Evolutionary conservation across 2,888 invertebrate genomes (phyloP), one percentile per base, ranked within the genome.

Genomic region (Halocaridina rubra): DNA sequence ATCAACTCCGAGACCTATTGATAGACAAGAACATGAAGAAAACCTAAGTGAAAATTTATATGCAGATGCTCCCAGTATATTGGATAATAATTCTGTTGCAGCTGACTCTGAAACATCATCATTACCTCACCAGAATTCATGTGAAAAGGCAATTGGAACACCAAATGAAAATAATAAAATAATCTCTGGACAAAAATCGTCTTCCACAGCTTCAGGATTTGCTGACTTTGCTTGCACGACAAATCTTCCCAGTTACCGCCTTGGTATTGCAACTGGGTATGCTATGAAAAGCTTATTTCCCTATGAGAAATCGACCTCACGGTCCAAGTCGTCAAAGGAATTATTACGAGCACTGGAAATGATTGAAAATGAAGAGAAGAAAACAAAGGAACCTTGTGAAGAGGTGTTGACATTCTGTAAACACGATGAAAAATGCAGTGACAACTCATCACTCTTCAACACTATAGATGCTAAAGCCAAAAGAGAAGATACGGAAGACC

Each of bases 331-430:
- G 3, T 84, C 79, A 22, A 79, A 79, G 64, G 84, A 84, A 32
- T 46, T 84, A 13, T 29, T 84, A 19, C 79, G 79, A 19, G 84
- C 80, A 16, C 67, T 84, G 13, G 32, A 61, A 30, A 80, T 84
- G 84, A 79, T 84, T 19, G 84, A 84, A 30, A 79, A 84, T 19
- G 84, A 84, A 30, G 84, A 84, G 46, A 84, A 84, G 16, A 71
- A 74, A 32, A 57, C 39, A 5, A 19, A 22, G 13, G 76, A 77
- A 32, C 3, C n/a, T n/a, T n/a, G n/a, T n/a, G n/a, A n/a, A n/a
- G n/a, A n/a, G n/a, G n/a, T n/a, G n/a, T n/a, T n/a, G n/a, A n/a
- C n/a, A n/a, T n/a, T n/a, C n/a, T n/a, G n/a, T n/a, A n/a, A n/a
- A n/a, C n/a, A n/a, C n/a, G n/a, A n/a, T n/a, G n/a, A n/a, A n/a